Base-by-base conservation (phyloP, 1,140 invertebrate genomes). In the Babylonia areolata region DNA sequence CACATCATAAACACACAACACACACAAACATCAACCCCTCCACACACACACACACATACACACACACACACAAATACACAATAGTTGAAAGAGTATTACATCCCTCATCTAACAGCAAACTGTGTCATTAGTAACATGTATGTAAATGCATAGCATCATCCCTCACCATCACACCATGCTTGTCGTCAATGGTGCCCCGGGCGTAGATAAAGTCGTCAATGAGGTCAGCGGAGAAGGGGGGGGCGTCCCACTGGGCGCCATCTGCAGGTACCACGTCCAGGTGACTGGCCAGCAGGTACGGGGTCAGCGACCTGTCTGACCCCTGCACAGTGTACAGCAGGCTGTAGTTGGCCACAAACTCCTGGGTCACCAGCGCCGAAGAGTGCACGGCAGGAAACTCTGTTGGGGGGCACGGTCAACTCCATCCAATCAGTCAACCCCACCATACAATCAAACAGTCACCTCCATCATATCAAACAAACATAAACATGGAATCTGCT, bases 261-360 rank as follows among this genome's bases (percentile, higher is more conserved):
- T 84, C 35, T 31, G 94, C 95, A 33, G 96, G 96, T 2, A 96
- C 96, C 46, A 96, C 96, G 92, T 96, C 96, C 81, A 96, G 87
- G 90, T 96, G 96, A 33, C 94, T 94, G 82, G 93, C 92, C 78
- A 96, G 90, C 86, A 96, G 86, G 90, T 95, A 96, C 1, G 95
- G 95, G 58, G 92, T 93, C 31, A 95, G 89, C 17, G 78, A 88
- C 51, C 87, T 12, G 88, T 95, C 92, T 31, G 81, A 89, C 20
- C 95, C 95, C 79, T 88, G 75, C 17, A 93, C 73, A 2, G 86
- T 93, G 88, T 95, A 95, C 42, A 96, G 90, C 20, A 95, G 89
- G 90, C 95, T 96, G 89, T 95, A 95, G 46, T 94, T 94, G 81
- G 94, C 95, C 15, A 96, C 92, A 15, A 94, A 89, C 88, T 95